Evolutionary conservation across 2,797 vertebrate genomes (phyloP), one percentile per base, ranked within the genome.

Genomic region (Coccyzus lansbergi): DNA sequence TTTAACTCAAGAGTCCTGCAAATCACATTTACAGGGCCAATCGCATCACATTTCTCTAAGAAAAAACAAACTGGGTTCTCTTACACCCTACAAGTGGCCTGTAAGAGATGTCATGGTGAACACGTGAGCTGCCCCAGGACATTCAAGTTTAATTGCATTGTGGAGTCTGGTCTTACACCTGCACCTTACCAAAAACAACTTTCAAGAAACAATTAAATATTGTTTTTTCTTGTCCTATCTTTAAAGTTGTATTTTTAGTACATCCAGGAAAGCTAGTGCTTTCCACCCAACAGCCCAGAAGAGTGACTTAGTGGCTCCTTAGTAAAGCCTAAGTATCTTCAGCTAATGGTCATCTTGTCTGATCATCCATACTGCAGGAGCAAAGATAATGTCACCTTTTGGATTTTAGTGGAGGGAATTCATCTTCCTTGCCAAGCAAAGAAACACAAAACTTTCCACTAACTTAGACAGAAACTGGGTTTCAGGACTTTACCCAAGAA

Each of bases 21-120:
- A 71, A 11, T 20, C 40, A 42, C 22, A 5, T 42, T 71, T 38
- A 75, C 0, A 0, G 49, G 10, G 51, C 5, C 36, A 59, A 71
- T 77, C 78, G 22, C 58, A 87, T 4, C 5, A 16, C 15, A 3
- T 6, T 46, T 44, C 64, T 65, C n/a, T 12, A 51, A 63, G 12
- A 10, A 49, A 26, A 29, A 10, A 46, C 16, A 56, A 25, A 63
- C 0, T 2, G 1, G n/a, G 68, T 56, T 86, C 25, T 17, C 12
- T 44, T 71, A 22, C 14, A 17, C 3, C 36, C 33, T 38, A 56
- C 42, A 42, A 40, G 44, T 16, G 10, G 31, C 7, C 49, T 76
- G 49, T 48, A 48, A 51, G 33, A 80, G 44, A 58, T 34, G 34
- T 12, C n/a, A 44, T 6, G 9, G 25, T 52, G 46, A 76, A 40